Evolutionary conservation across 2,113 vertebrate species (phyloP).

Genomic region (Bufo bufo): DNA sequence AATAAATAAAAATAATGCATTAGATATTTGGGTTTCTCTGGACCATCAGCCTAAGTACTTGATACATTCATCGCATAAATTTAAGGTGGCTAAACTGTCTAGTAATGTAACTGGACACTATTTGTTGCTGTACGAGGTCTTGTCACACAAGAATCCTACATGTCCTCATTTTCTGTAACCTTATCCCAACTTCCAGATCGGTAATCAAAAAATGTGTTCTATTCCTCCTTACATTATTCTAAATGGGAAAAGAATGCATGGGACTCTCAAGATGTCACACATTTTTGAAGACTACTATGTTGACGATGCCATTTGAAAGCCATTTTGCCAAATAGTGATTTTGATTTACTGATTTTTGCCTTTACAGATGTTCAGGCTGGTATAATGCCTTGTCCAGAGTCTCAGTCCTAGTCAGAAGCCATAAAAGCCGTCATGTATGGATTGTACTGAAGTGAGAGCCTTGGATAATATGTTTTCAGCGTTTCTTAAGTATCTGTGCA

Average conservation of each 20-base stretch:
- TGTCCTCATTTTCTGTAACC: background rate
- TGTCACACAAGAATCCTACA: background rate
- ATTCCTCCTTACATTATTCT: background rate
- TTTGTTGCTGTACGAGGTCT: slow-evolving; percentile 7
- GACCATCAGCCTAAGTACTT: too few species aligned
- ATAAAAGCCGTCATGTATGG: background rate
- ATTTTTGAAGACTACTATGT: background rate
- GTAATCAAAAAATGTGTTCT: background rate
- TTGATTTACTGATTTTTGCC: slow-evolving; percentile 23
- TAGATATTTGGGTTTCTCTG: too few species aligned
- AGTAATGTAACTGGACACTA: background rate
- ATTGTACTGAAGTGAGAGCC: background rate
- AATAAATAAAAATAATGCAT: too few species aligned
- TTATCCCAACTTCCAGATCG: background rate
- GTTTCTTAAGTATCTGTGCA: background rate
- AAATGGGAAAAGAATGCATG: background rate
- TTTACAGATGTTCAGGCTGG: slow-evolving; percentile 26
- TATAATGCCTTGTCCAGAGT: background rate
- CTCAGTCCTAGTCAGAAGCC: slow-evolving; percentile 39
- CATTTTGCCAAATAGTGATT: slow-evolving; percentile 44
- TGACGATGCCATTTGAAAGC: slow-evolving; percentile 21
- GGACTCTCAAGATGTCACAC: background rate
- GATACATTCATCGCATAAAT: too few species aligned
- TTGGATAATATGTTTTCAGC: background rate
- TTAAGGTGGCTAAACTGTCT: background rate